These are phyloP conservation scores for Peromyscus leucopus DNA, from an alignment of 2,113 vertebrate genomes.

Conservation along the genomic window DNA sequence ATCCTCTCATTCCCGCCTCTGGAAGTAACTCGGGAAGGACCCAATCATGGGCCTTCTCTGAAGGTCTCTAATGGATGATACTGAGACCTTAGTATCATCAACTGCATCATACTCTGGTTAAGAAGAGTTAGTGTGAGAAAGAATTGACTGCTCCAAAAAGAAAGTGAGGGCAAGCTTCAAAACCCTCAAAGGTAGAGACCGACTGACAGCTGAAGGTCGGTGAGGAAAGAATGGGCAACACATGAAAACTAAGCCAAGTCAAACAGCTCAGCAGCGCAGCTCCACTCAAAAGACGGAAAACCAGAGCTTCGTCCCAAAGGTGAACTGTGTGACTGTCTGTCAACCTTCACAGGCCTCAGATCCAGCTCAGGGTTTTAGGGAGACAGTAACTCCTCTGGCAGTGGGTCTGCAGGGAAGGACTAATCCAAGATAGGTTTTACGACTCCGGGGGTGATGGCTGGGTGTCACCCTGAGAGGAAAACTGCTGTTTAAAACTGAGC, in stretches of 20 bases:
- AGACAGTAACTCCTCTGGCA: neutral
- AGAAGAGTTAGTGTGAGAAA: neutral
- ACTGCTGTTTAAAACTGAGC: neutral
- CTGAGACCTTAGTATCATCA: no score
- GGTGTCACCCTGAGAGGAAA: neutral
- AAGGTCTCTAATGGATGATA: no score
- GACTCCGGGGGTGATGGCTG: neutral
- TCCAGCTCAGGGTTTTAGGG: neutral
- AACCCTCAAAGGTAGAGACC: neutral
- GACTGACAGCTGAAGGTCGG: neutral
- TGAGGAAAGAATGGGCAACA: neutral
- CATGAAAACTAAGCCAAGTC: neutral
- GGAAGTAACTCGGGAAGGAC: no score
- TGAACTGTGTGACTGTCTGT: neutral
- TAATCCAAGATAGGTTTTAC: neutral
- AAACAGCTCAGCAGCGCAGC: neutral
- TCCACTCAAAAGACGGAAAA: neutral
- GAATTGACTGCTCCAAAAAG: neutral
- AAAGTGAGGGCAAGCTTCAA: neutral
- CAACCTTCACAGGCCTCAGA: neutral
- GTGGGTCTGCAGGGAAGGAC: neutral
- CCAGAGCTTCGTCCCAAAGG: no score
- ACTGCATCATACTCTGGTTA: no score
- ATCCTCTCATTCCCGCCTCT: no score
- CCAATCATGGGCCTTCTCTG: no score